Percentiles rank a stretch among this genome's conserved stretches.
Conservation (phyloP, 2,797 vertebrate genomes). For the Chaetodon trifasciatus region DNA sequence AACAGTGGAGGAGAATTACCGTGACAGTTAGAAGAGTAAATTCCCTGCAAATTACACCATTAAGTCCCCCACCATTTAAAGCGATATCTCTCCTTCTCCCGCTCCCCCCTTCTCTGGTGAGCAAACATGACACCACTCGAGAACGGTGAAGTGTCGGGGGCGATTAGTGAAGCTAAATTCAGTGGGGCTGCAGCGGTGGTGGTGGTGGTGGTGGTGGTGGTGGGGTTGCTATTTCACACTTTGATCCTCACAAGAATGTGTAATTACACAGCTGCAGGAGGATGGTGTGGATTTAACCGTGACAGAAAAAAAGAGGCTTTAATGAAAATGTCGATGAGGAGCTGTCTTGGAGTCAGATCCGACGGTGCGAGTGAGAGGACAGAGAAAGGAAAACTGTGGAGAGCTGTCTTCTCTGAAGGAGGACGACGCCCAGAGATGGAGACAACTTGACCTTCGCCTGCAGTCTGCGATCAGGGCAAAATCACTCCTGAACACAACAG, state of each 20-base stretch:
- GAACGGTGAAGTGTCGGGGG: conserved; percentile 43
- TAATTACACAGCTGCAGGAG: conserved; percentile 75
- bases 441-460: conserved; percentile 13
- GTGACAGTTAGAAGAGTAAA: conserved; percentile 71
- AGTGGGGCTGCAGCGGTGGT: neutral
- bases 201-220: neutral
- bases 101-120: conserved; percentile 34
- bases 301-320: conserved; percentile 40
- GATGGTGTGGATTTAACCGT: conserved; percentile 61
- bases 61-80: conserved; percentile 62
- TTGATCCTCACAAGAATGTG: conserved; percentile 73
- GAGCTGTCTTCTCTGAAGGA: conserved; percentile 14
- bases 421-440: neutral
- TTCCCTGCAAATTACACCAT: conserved; percentile 75
- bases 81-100: conserved; percentile 39
- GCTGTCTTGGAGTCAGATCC: conserved; percentile 16
- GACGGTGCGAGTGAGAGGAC: neutral
- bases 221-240: conserved; percentile 68
- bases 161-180: conserved; percentile 74
- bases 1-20: conserved; percentile 63
- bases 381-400: conserved; percentile 20
- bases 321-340: conserved; percentile 58
- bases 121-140: conserved; percentile 66
- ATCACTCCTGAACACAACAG: neutral
- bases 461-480: neutral